Conservation (phyloP, 1,140 invertebrate species). For the Colletes gigas region DNA sequence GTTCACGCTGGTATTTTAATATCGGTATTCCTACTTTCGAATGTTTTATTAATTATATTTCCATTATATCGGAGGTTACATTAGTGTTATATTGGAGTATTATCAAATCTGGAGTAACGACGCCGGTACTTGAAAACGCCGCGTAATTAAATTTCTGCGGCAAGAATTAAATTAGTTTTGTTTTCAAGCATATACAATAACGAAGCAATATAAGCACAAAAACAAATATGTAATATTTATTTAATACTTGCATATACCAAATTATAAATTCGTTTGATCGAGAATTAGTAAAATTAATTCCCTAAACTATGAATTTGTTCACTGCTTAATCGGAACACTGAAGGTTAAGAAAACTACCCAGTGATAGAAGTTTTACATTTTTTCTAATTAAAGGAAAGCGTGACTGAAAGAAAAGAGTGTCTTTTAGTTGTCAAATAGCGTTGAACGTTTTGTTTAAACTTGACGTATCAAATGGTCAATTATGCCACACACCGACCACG, state of each 20-base stretch:
- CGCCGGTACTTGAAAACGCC: constrained; percentile 2
- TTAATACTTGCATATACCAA: too few species aligned
- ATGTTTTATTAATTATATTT: constrained; percentile 41
- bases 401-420: neutral
- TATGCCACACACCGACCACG: constrained; percentile 3
- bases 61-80: neutral
- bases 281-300: too few species aligned
- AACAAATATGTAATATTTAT: neutral
- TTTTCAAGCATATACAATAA: neutral
- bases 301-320: too few species aligned
- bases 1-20: neutral
- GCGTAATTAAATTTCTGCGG: constrained; percentile 49
- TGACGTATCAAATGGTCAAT: neutral
- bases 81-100: constrained; percentile 7
- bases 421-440: neutral
- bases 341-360: too few species aligned
- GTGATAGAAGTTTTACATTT: too few species aligned
- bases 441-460: neutral
- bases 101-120: constrained; percentile 35
- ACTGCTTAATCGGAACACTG: too few species aligned
- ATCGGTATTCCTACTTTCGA: constrained; percentile 35
- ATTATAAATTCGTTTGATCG: too few species aligned
- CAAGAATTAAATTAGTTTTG: constrained; percentile 22
- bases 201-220: neutral
- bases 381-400: too few species aligned